Conservation (phyloP, 1,140 invertebrate genomes). For the Philaenus spumarius region DNA sequence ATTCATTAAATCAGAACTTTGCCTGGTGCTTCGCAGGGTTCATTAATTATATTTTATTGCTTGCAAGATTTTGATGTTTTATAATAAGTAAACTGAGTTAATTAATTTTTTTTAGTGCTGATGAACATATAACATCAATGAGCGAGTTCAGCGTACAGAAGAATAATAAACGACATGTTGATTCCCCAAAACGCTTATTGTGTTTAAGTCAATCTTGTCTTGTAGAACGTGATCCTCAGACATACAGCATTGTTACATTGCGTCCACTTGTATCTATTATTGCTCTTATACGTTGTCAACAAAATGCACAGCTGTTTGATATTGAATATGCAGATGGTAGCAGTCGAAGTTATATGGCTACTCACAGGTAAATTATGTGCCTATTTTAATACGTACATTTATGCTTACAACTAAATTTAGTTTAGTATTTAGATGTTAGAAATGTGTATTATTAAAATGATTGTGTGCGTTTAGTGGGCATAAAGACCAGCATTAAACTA, state of each 20-base stretch:
- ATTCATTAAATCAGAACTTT: too few relatives aligned
- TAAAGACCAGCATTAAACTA: too few relatives aligned
- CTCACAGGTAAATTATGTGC: slow-evolving; percentile 54
- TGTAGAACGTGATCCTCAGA: slow-evolving; percentile 92
- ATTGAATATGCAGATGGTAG: slow-evolving; percentile 94
- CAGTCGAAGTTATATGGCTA: slow-evolving; percentile 78
- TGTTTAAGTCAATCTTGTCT: slow-evolving; percentile 94
- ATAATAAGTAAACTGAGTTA: too few relatives aligned
- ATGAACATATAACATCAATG: slow-evolving; percentile 84
- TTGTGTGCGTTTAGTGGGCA: too few relatives aligned
- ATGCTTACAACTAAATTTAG: slow-evolving; percentile 14
- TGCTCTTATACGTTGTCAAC: slow-evolving; percentile 79
- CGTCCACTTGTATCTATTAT: slow-evolving; percentile 86
- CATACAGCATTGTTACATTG: slow-evolving; percentile 86
- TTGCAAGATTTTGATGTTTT: too few relatives aligned
- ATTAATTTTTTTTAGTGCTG: slow-evolving; percentile 57
- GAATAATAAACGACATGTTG: slow-evolving; percentile 64
- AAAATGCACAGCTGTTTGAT: slow-evolving; percentile 89
- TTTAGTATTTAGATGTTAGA: slow-evolving; percentile 16
- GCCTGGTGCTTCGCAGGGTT: too few relatives aligned
- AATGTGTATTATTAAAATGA: slow-evolving; percentile 5
- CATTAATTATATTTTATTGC: too few relatives aligned
- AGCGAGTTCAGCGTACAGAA: slow-evolving; percentile 92
- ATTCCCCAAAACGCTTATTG: slow-evolving; percentile 77
- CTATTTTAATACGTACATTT: slow-evolving; percentile 3